phyloP scores from a whole-genome alignment of 2,113 vertebrate genomes.

The Myiopsitta monachus region DNA sequence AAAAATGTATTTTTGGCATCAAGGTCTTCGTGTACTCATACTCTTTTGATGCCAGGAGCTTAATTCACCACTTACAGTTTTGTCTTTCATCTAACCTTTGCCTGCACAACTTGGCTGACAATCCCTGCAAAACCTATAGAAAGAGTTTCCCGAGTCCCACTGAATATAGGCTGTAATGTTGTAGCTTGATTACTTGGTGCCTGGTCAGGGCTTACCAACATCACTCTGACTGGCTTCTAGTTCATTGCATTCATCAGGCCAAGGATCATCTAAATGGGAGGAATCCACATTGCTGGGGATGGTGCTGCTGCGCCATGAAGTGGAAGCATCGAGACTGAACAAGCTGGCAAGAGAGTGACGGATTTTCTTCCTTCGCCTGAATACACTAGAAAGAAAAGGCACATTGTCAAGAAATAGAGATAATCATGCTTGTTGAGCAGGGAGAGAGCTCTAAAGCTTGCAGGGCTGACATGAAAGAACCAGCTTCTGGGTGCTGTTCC shows the following conservation, averaged over 20 bases:
- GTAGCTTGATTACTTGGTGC: neutral
- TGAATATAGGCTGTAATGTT: neutral
- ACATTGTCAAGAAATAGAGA: neutral
- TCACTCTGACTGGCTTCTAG: neutral
- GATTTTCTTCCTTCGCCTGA: slow-evolving; percentile 74
- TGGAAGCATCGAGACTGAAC: slow-evolving; percentile 73
- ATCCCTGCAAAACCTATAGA: neutral
- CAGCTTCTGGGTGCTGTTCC: neutral
- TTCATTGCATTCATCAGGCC: slow-evolving; percentile 13
- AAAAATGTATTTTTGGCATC: neutral
- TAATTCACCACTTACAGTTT: neutral
- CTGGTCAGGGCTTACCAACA: neutral
- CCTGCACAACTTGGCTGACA: neutral
- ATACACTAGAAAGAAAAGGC: slow-evolving; percentile 71
- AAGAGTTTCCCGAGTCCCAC: neutral
- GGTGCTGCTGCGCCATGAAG: slow-evolving; percentile 76
- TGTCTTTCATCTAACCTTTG: neutral
- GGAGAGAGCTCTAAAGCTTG: neutral
- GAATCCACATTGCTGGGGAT: slow-evolving; percentile 60
- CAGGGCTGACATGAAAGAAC: neutral
- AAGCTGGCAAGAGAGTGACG: slow-evolving; percentile 73
- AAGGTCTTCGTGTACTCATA: neutral
- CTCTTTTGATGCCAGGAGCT: neutral
- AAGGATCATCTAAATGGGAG: slow-evolving; percentile 30
- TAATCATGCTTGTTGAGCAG: neutral